phyloP scores from a whole-genome alignment of 2,888 invertebrate genomes.

The Macaria notata region DNA sequence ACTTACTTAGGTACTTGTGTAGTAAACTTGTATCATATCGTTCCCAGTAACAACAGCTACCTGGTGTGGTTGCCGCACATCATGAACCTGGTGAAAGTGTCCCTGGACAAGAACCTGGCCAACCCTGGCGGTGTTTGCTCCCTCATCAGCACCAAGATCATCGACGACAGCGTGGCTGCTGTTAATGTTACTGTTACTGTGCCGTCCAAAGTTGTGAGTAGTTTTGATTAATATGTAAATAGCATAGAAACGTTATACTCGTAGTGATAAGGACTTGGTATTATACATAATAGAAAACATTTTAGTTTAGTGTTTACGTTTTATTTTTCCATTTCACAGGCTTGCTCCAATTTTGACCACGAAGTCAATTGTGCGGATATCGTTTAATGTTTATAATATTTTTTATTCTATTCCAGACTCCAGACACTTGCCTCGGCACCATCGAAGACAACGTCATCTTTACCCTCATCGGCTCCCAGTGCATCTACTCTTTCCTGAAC shows the following conservation, averaged over 20 bases:
- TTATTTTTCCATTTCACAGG: too few relatives aligned
- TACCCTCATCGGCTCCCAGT: conserved; percentile 85
- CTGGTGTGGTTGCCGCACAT: conserved; percentile 83
- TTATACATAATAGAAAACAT: too few relatives aligned
- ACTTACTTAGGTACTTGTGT: too few relatives aligned
- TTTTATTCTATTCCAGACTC: conserved; percentile 49
- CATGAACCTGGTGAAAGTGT: conserved; percentile 68
- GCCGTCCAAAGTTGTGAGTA: conserved; percentile 28
- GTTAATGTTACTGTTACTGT: conserved; percentile 20
- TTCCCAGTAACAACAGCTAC: conserved; percentile 77
- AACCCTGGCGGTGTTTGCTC: conserved; percentile 59
- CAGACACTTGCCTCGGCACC: conserved; percentile 69
- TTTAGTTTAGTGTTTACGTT: too few relatives aligned
- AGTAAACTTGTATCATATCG: not conserved
- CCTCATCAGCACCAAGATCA: conserved; percentile 47
- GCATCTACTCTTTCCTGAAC: conserved; percentile 83
- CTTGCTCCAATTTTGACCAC: too few relatives aligned
- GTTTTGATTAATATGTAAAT: too few relatives aligned
- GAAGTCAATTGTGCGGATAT: not conserved
- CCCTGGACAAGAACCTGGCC: conserved; percentile 42
- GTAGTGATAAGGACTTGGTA: too few relatives aligned
- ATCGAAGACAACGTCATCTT: conserved; percentile 84
- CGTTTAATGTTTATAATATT: not conserved
- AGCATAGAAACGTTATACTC: too few relatives aligned
- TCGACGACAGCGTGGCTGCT: conserved; percentile 12